phyloP scores from a whole-genome alignment of 1,140 invertebrate genomes.

The Lasaia peninsularis region DNA sequence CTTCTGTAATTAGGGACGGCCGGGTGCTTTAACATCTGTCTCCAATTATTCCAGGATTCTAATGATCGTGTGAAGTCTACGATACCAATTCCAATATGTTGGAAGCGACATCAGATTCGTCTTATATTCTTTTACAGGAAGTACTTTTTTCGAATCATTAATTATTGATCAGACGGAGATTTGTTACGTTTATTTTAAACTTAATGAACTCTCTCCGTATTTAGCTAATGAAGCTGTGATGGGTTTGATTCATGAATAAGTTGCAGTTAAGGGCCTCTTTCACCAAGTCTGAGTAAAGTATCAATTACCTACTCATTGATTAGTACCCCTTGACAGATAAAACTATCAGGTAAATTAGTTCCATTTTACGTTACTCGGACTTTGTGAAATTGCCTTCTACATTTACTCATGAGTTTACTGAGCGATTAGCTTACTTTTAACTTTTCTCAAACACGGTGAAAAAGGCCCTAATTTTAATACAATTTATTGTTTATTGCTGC shows the following conservation, averaged over 20 bases:
- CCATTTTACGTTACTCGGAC: too few species aligned
- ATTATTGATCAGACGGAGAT: neutral
- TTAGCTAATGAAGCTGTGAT: neutral
- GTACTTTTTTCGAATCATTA: slow-evolving; percentile 4
- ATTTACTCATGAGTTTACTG: too few species aligned
- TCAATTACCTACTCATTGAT: too few species aligned
- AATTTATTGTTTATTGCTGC: neutral
- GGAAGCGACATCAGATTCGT: neutral
- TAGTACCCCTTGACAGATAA: too few species aligned
- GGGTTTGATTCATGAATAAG: neutral
- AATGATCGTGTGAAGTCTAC: slow-evolving; percentile 51
- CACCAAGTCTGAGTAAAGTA: too few species aligned
- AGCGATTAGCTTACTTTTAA: too few species aligned
- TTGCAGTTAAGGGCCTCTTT: neutral
- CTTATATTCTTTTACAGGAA: neutral
- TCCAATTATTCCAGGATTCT: slow-evolving; percentile 47
- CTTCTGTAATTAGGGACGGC: slow-evolving; percentile 47
- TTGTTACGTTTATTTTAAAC: neutral
- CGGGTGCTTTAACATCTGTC: slow-evolving; percentile 48
- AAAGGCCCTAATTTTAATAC: neutral
- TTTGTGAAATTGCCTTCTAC: too few species aligned
- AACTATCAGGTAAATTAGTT: too few species aligned
- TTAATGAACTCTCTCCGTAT: slow-evolving; percentile 2
- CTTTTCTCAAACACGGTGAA: too few species aligned
- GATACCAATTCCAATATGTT: slow-evolving; percentile 3